Base-by-base conservation (phyloP, 2,888 invertebrate species). In the Beris morrisii region DNA sequence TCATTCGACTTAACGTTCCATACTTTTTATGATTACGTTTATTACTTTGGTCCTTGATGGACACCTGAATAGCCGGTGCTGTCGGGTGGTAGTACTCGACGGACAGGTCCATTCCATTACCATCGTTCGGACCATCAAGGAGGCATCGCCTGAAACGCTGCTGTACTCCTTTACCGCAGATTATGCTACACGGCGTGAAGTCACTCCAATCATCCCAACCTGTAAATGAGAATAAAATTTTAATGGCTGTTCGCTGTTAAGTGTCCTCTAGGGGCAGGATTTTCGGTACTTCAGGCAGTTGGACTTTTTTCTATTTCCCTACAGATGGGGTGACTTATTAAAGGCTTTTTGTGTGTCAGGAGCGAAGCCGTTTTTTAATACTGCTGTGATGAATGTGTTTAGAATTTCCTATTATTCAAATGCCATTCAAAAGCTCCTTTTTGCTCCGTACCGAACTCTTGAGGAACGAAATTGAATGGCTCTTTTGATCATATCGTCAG, bases 121-220 rank as follows among this genome's bases (percentile, higher is more conserved):
- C 43, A 5, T 46, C 56, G 30, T 55, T 50, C 44, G 78, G 79
- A 73, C 77, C 79, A 75, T 80, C 79, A 64, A 80, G 73, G 52
- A 80, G 74, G 69, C 80, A 81, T 59, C 80, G 78, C 1, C 80
- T 77, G 73, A 80, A 81, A 43, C 80, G 77, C 66, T 81, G 80
- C 67, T 81, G 80, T 28, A 81, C 80, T 70, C 80, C 80, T 76
- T 78, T 79, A 67, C 80, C 79, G 68, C 81, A 81, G 69, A 79
- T 77, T 56, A 80, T 79, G 70, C 81, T 80, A 73, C 80, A 81
- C 31, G 79, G 71, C 69, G 80, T 79, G 70, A 79, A 81, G 72
- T 81, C 80, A 68, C 80, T 80, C 81, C 81, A 81, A 73, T 78
- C 76, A 68, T 80, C 79, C 81, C 81, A 81, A 66, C 80, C 80